Percentiles rank a stretch among this genome's conserved stretches.
Conservation (phyloP, 2,113 vertebrate species). For the Passer domesticus region DNA sequence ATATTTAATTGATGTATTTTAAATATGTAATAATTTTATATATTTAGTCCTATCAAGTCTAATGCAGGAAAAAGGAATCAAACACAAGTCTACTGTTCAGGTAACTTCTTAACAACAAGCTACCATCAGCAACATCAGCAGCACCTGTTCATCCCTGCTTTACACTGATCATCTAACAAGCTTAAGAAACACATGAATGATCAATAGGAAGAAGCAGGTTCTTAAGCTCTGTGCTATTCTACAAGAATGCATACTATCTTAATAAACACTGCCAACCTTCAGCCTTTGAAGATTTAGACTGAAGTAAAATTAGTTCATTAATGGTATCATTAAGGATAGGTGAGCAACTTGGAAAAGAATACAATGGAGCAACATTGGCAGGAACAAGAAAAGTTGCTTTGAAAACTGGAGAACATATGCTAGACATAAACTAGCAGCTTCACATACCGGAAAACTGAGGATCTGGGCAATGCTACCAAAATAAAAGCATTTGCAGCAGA, state of each 20-base stretch:
- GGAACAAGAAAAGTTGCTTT: neutral
- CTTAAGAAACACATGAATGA: neutral
- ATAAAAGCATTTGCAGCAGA: neutral
- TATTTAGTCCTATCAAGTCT: neutral
- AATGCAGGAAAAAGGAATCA: neutral
- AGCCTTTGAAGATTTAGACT: neutral
- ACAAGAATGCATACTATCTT: neutral
- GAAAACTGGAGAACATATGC: neutral
- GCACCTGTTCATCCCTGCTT: neutral
- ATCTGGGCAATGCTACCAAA: neutral
- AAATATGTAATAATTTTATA: neutral
- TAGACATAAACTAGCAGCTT: neutral
- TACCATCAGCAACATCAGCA: neutral
- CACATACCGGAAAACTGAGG: neutral
- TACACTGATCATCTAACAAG: neutral
- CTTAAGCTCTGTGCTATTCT: neutral
- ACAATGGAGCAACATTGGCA: neutral
- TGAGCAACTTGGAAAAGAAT: neutral
- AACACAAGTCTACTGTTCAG: neutral
- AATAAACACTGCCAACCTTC: neutral
- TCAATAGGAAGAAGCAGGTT: neutral
- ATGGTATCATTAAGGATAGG: neutral
- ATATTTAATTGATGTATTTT: neutral
- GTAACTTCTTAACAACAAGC: neutral
- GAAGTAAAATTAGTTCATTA: neutral